These are phyloP conservation scores for Macaria liturata DNA, from an alignment of 2,888 invertebrate species.

Conservation along the genomic window DNA sequence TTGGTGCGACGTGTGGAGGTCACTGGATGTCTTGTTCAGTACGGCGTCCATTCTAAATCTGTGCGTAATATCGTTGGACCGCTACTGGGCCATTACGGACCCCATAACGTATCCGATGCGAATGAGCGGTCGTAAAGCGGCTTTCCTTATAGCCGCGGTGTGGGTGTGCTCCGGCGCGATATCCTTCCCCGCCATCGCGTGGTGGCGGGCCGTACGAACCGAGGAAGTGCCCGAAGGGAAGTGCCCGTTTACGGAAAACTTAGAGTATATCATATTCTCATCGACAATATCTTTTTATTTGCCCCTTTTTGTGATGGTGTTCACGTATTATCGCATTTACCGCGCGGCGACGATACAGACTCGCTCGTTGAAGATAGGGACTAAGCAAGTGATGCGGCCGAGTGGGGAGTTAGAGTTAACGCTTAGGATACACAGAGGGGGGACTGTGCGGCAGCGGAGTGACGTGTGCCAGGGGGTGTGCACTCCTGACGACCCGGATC, in stretches of 20 bases:
- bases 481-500: conserved; percentile 87
- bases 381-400: conserved; percentile 93
- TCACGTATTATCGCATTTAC: conserved; percentile 98
- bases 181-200: conserved; percentile 98
- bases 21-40: conserved; percentile 97
- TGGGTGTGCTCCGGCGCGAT: conserved; percentile 99
- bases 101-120: conserved; percentile 98
- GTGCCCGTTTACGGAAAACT: conserved; percentile 98
- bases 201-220: conserved; percentile 95
- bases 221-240: conserved; percentile 92
- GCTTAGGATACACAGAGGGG: conserved; percentile 96
- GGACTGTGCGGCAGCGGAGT: conserved; percentile 86
- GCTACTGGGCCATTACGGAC: conserved; percentile 99
- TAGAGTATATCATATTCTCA: conserved; percentile 98
- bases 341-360: conserved; percentile 96
- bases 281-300: conserved; percentile 99
- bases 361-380: conserved; percentile 93
- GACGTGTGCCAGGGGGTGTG: conserved; percentile 82
- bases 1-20: conserved; percentile 99
- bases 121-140: conserved; percentile 95
- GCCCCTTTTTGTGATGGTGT: conserved; percentile 98
- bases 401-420: conserved; percentile 94
- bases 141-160: conserved; percentile 94
- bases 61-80: conserved; percentile 97
- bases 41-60: conserved; percentile 98